A percentile compares a stretch with the other conserved stretches of the same genome.
Evolutionary conservation across 2,797 vertebrate species (phyloP).

Genomic region (Tapirus indicus): DNA sequence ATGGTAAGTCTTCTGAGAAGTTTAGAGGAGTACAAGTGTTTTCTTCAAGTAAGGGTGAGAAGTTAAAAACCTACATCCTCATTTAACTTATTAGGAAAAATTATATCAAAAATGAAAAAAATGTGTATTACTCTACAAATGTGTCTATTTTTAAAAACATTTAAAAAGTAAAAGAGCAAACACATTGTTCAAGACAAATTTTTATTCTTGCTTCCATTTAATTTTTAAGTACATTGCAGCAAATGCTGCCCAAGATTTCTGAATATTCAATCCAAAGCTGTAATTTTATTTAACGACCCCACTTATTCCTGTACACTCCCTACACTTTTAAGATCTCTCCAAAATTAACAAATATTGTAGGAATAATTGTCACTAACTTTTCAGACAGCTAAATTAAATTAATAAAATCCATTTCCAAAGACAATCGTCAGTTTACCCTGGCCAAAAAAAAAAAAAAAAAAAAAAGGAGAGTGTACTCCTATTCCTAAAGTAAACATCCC

Average conservation of each 20-base stretch:
- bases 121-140: background rate
- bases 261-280: background rate
- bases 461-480: fast-evolving
- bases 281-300: background rate
- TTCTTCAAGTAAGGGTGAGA: background rate
- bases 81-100: background rate
- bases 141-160: background rate
- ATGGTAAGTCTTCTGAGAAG: background rate
- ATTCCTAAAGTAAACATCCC: background rate
- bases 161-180: background rate
- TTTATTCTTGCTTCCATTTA: background rate
- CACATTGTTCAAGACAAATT: background rate
- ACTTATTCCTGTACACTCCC: background rate
- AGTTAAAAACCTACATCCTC: background rate
- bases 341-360: background rate
- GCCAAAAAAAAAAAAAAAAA: too few relatives aligned
- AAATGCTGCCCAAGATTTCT: background rate
- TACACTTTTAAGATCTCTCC: background rate
- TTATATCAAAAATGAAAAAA: background rate
- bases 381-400: background rate
- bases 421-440: background rate
- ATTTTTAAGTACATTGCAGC: background rate
- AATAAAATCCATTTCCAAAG: background rate
- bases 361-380: background rate
- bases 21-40: background rate